phyloP scores from a whole-genome alignment of 2,113 vertebrate genomes.

The Willisornis vidua region DNA sequence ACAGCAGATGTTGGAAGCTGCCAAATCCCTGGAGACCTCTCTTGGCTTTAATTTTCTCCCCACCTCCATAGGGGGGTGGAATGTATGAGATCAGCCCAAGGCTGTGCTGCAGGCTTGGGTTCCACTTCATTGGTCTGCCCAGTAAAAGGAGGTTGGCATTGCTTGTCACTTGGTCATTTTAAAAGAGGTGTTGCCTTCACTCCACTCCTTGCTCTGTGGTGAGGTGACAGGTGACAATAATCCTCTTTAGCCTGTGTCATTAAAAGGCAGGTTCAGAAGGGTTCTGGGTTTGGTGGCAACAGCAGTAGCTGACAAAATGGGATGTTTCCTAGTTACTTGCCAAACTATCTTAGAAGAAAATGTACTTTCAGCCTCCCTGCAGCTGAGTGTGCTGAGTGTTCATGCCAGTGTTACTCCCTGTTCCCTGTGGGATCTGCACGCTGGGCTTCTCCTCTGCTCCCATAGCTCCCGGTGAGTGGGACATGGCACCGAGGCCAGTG shows the following conservation, averaged over 20 bases:
- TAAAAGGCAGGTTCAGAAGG: background rate
- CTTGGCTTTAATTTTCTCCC: background rate
- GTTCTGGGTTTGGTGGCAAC: background rate
- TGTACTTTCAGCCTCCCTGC: background rate
- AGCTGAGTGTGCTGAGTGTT: rapidly evolving
- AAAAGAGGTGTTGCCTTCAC: background rate
- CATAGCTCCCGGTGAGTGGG: background rate
- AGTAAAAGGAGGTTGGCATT: rapidly evolving
- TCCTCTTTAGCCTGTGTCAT: background rate
- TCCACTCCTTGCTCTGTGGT: rapidly evolving
- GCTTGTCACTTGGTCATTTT: background rate
- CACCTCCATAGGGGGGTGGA: rapidly evolving
- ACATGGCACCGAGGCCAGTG: background rate
- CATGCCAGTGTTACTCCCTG: background rate
- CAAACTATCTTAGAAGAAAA: too few relatives aligned
- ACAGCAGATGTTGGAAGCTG: background rate
- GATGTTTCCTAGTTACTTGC: background rate
- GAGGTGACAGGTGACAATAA: background rate
- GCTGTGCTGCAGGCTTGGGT: background rate
- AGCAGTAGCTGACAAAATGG: background rate
- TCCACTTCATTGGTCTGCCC: rapidly evolving
- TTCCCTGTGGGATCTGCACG: background rate
- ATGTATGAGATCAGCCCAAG: background rate
- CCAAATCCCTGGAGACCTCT: rapidly evolving
- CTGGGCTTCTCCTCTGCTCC: background rate